Percentiles rank a stretch among this genome's conserved stretches.
phyloP scores from a whole-genome alignment of 2,888 invertebrate genomes.

The Beris chalybata region DNA sequence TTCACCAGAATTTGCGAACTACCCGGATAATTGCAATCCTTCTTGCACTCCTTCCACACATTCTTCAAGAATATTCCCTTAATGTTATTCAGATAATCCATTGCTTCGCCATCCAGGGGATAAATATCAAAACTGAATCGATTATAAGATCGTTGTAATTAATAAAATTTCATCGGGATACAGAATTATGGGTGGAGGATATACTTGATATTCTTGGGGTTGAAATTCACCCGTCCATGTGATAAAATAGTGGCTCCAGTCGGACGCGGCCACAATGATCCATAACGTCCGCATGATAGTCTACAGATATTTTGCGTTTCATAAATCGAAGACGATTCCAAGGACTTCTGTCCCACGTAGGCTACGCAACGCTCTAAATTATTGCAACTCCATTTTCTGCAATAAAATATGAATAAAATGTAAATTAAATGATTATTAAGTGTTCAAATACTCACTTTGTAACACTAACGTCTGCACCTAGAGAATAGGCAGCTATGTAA shows the following conservation, averaged over 20 bases:
- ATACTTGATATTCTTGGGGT: slow-evolving; percentile 61
- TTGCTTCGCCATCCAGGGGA: slow-evolving; percentile 57
- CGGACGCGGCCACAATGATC: slow-evolving; percentile 72
- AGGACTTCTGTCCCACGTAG: slow-evolving; percentile 12
- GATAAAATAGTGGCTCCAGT: slow-evolving; percentile 58
- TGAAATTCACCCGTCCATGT: slow-evolving; percentile 58
- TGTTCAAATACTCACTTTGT: slow-evolving; percentile 19
- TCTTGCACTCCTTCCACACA: slow-evolving; percentile 63
- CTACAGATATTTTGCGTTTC: slow-evolving; percentile 65
- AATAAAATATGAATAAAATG: neutral
- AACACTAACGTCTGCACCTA: slow-evolving; percentile 15
- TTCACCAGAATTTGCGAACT: slow-evolving; percentile 62
- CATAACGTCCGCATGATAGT: slow-evolving; percentile 68
- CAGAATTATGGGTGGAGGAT: neutral
- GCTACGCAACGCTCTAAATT: slow-evolving; percentile 22
- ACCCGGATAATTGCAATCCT: slow-evolving; percentile 57
- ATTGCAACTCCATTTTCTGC: slow-evolving; percentile 34
- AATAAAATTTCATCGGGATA: neutral
- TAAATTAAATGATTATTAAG: neutral
- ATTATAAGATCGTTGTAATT: neutral
- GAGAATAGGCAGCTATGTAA: neutral
- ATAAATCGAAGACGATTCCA: slow-evolving; percentile 42
- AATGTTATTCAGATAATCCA: slow-evolving; percentile 61
- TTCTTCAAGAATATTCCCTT: slow-evolving; percentile 62
- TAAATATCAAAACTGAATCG: slow-evolving; percentile 59